A percentile compares a stretch with the other conserved stretches of the same genome.
phyloP scores from a whole-genome alignment of 2,888 invertebrate genomes.

The Conistra vaccinii region DNA sequence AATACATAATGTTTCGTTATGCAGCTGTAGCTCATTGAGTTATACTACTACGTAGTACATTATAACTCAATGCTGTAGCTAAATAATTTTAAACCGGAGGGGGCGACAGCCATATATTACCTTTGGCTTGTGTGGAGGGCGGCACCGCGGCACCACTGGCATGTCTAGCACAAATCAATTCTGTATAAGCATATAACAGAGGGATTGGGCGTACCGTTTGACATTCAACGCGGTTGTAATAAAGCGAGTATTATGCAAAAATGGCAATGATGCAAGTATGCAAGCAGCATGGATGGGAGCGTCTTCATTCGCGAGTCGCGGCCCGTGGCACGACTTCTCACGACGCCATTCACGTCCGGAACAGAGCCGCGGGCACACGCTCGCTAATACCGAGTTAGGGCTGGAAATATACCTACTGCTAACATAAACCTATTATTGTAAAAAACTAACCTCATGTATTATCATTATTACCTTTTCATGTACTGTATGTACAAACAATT shows the following conservation, averaged over 20 bases:
- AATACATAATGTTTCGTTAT: conserved; percentile 26
- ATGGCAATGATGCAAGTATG: conserved; percentile 80
- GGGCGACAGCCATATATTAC: conserved; percentile 32
- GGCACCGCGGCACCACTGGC: conserved; percentile 47
- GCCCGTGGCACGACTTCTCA: conserved; percentile 60
- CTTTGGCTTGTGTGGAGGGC: conserved; percentile 35
- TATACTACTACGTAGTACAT: too few relatives aligned
- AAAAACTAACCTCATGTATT: neutral
- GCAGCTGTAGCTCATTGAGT: too few relatives aligned
- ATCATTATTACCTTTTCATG: neutral
- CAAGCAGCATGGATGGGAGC: conserved; percentile 70
- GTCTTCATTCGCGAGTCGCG: conserved; percentile 75
- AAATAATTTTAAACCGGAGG: conserved; percentile 24
- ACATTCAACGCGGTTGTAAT: conserved; percentile 83
- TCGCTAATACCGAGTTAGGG: conserved; percentile 57
- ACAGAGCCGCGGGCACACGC: conserved; percentile 72
- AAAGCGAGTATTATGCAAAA: conserved; percentile 84
- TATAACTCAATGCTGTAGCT: too few relatives aligned
- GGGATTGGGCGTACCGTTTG: conserved; percentile 80
- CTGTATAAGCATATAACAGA: conserved; percentile 67
- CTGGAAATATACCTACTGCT: conserved; percentile 41
- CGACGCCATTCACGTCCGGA: conserved; percentile 78
- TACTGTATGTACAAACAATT: neutral
- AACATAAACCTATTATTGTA: conserved; percentile 13
- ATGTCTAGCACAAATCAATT: conserved; percentile 56